Evolutionary conservation across 2,888 invertebrate genomes (phyloP).

Genomic region (Metopia argyrocephala): DNA sequence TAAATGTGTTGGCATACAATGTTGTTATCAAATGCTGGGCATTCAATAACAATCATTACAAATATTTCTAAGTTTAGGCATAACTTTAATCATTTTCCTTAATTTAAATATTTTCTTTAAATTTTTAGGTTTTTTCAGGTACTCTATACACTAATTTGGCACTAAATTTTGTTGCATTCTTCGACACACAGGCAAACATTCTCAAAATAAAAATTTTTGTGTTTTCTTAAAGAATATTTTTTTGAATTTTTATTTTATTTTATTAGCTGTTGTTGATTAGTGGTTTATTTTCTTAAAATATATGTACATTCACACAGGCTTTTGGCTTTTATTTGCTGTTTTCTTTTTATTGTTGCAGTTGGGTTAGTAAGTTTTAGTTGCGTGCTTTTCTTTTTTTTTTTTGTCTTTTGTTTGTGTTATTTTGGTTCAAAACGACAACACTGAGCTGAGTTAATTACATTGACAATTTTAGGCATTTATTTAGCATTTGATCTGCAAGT

Average conservation of each 20-base stretch:
- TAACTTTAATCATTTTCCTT: slow-evolving; percentile 8
- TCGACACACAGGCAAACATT: slow-evolving; percentile 49
- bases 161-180: slow-evolving; percentile 47
- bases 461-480: slow-evolving; percentile 31
- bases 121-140: slow-evolving; percentile 54
- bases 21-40: slow-evolving; percentile 23
- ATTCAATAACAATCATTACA: neutral
- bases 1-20: slow-evolving; percentile 43
- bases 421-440: too few species aligned
- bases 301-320: slow-evolving; percentile 29
- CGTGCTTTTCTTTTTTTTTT: slow-evolving; percentile 50
- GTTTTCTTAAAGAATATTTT: too few species aligned
- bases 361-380: slow-evolving; percentile 55
- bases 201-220: slow-evolving; percentile 11
- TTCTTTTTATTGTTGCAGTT: slow-evolving; percentile 26
- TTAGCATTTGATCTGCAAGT: slow-evolving; percentile 61
- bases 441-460: slow-evolving; percentile 59
- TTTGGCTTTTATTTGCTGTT: slow-evolving; percentile 18
- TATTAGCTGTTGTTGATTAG: slow-evolving; percentile 35
- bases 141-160: slow-evolving; percentile 59
- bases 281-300: slow-evolving; percentile 19
- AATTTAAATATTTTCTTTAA: slow-evolving; percentile 13
- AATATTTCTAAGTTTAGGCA: slow-evolving; percentile 14
- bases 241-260: neutral
- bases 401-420: too few species aligned